A percentile compares a stretch with the other conserved stretches of the same genome.
Conservation (phyloP, 2,888 invertebrate genomes). For the Salpingus planirostris region DNA sequence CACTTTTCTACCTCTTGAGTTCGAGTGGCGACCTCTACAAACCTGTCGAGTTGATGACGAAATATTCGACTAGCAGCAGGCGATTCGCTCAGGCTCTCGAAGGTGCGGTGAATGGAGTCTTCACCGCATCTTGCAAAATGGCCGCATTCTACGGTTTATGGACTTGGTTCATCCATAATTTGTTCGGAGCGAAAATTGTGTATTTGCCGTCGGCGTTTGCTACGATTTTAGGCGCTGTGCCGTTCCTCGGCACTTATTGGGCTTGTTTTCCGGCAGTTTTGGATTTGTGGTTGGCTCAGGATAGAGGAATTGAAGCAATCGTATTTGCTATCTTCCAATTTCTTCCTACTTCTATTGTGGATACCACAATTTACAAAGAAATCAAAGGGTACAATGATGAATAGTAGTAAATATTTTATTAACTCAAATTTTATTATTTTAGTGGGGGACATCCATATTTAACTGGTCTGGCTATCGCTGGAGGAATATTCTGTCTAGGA, state of each 20-base stretch:
- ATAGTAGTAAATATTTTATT: slow-evolving; percentile 2
- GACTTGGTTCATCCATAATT: slow-evolving; percentile 94
- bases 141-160: slow-evolving; percentile 95
- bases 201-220: slow-evolving; percentile 92
- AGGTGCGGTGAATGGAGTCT: slow-evolving; percentile 86
- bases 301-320: slow-evolving; percentile 71
- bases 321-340: slow-evolving; percentile 76
- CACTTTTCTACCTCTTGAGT: slow-evolving; percentile 89
- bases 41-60: slow-evolving; percentile 81
- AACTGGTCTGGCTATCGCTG: slow-evolving; percentile 93
- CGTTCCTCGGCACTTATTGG: slow-evolving; percentile 92
- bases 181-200: slow-evolving; percentile 90
- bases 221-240: slow-evolving; percentile 88
- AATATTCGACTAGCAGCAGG: slow-evolving; percentile 70
- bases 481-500: slow-evolving; percentile 95
- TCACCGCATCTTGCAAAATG: slow-evolving; percentile 94
- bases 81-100: slow-evolving; percentile 76
- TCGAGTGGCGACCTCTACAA: slow-evolving; percentile 82
- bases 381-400: slow-evolving; percentile 77
- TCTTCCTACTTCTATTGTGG: slow-evolving; percentile 84
- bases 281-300: slow-evolving; percentile 91
- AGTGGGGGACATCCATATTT: slow-evolving; percentile 85
- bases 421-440: slow-evolving; percentile 8
- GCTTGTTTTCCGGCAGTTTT: slow-evolving; percentile 90
- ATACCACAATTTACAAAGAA: slow-evolving; percentile 93